Percentiles rank a stretch among this genome's conserved stretches.
phyloP scores from a whole-genome alignment of 2,113 vertebrate species.

The Barnardius zonarius region DNA sequence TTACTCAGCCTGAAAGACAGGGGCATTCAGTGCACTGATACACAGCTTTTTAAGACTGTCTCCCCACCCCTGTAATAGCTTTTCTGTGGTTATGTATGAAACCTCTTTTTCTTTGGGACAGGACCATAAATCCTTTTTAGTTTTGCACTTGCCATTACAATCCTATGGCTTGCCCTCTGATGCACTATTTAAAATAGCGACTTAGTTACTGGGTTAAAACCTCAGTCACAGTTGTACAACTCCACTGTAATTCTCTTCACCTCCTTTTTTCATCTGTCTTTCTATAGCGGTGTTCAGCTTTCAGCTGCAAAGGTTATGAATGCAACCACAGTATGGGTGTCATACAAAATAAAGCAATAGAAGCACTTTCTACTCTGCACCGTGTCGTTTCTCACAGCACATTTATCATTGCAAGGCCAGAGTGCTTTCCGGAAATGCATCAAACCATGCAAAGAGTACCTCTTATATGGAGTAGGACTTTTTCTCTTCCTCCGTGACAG shows the following conservation, averaged over 20 bases:
- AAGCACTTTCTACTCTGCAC: background rate
- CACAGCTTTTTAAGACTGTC: background rate
- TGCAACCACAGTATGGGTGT: background rate
- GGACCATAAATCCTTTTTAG: no score
- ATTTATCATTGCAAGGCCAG: background rate
- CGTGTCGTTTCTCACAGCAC: fast-evolving
- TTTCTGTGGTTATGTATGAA: background rate
- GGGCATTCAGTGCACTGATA: fast-evolving
- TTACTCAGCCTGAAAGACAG: fast-evolving
- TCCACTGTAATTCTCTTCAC: background rate
- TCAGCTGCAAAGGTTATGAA: background rate
- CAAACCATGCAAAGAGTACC: fast-evolving
- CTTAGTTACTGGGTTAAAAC: background rate
- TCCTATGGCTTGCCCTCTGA: background rate
- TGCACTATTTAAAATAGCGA: background rate
- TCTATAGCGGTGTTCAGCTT: background rate
- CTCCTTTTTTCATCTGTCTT: background rate
- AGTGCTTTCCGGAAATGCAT: background rate
- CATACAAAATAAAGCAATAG: background rate
- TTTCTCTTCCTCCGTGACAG: background rate
- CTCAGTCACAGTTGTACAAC: background rate
- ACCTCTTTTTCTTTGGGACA: background rate
- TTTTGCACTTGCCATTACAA: background rate
- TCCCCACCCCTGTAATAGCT: background rate
- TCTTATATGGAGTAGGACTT: fast-evolving